Evolutionary conservation across 2,113 vertebrate genomes (phyloP).

Genomic region (Jaculus jaculus): DNA sequence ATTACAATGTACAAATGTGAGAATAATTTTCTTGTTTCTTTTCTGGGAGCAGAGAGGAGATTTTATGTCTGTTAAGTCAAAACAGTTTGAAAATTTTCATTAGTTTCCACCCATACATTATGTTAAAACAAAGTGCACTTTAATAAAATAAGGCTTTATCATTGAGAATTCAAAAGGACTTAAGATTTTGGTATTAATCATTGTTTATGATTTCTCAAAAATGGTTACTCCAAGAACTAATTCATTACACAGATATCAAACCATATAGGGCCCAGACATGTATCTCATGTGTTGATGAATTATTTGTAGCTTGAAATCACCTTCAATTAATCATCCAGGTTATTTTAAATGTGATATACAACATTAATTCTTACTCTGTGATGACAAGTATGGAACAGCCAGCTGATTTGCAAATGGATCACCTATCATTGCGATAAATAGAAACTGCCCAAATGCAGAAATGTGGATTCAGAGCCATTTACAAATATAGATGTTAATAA

Average conservation of each 20-base stretch:
- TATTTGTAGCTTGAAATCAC: constrained; percentile 50
- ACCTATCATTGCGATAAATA: constrained; percentile 44
- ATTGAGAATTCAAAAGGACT: background rate
- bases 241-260: constrained; percentile 17
- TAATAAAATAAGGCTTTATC: background rate
- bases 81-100: background rate
- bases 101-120: background rate
- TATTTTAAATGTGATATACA: constrained; percentile 50
- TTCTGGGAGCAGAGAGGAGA: background rate
- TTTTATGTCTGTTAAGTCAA: background rate
- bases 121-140: background rate
- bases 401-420: constrained; percentile 30
- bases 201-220: constrained; percentile 13
- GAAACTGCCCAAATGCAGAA: constrained; percentile 8
- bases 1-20: background rate
- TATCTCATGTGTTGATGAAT: constrained; percentile 47
- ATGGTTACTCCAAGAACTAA: background rate
- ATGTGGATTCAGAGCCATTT: constrained; percentile 35
- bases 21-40: background rate
- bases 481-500: constrained; percentile 28
- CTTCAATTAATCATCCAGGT: constrained; percentile 53
- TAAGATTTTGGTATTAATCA: constrained; percentile 15
- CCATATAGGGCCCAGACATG: background rate
- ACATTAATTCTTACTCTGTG: constrained; percentile 59
- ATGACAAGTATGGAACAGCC: constrained; percentile 36